These are phyloP conservation scores for Heliothis subflexa DNA, from an alignment of 1,140 invertebrate species.

Conservation along the genomic window DNA sequence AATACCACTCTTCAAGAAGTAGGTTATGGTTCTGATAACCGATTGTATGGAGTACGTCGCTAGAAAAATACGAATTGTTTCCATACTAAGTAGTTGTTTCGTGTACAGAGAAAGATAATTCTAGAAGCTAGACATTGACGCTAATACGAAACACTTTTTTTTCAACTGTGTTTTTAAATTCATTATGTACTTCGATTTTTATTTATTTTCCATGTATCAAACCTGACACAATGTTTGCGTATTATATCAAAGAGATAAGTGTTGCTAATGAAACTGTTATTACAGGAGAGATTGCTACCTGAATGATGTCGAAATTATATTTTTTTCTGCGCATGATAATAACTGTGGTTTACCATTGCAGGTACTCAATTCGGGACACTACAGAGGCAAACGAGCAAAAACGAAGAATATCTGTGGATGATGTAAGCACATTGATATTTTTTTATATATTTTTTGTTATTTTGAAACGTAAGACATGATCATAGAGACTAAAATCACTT, in stretches of 20 bases:
- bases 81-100: too few relatives aligned
- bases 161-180: too few relatives aligned
- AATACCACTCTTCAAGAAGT: too few relatives aligned
- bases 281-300: background rate
- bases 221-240: background rate
- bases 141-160: too few relatives aligned
- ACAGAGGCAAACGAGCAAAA: slow-evolving; percentile 74
- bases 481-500: background rate
- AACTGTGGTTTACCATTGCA: slow-evolving; percentile 54
- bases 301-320: background rate
- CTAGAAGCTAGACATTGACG: too few relatives aligned
- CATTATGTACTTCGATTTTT: too few relatives aligned
- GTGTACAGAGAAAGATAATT: too few relatives aligned
- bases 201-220: background rate
- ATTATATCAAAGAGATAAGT: background rate
- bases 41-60: too few relatives aligned
- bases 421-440: slow-evolving; percentile 68
- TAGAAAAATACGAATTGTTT: too few relatives aligned
- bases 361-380: slow-evolving; percentile 64
- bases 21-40: too few relatives aligned
- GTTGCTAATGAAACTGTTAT: slow-evolving; percentile 10
- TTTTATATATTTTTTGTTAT: background rate
- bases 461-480: background rate
- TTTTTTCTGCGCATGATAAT: background rate
- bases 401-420: slow-evolving; percentile 82